Evolutionary conservation across 2,797 vertebrate genomes (phyloP), one percentile per base, ranked within the genome.

Genomic region (Perdix hodgsoniae): DNA sequence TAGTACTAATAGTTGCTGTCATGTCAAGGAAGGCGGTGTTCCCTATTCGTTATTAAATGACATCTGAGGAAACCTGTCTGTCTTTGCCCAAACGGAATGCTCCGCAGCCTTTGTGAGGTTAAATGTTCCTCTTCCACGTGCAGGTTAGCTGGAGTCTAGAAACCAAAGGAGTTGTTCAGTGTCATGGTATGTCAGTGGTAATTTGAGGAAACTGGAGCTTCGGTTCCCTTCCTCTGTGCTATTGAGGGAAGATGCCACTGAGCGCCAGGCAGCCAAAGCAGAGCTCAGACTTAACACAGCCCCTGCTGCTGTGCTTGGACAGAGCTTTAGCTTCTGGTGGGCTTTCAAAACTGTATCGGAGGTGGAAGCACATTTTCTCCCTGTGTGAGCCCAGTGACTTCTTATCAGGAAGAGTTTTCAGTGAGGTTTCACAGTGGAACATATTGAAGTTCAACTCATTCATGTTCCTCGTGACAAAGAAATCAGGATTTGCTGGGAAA

Each of bases 291-390:
- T 1, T 22, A 47, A 1, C 37, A 49, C 44, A 59, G 5, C 18
- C 73, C 4, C 49, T 0, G 0, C 9, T 52, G 66, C 35, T 83
- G n/a, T 0, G 0, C 35, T 16, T 23, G 8, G 29, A 11, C 50
- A 14, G 15, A 61, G 64, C 49, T 57, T 24, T 29, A 59, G 49
- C 29, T 42, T 71, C 49, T 63, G 29, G 14, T 29, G 11, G 7
- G 29, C 1, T 22, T 81, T 81, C 70, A 86, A 65, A 21, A 6
- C 47, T 54, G 6, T 5, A 4, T 1, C 21, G 66, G 47, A 10
- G 0, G 0, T 29, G 26, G 85, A 81, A 84, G 18, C 14, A 39
- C 50, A 74, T 26, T 15, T 35, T 89, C 72, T 45, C 26, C 7
- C 23, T 79, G 21, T 18, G 40, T 47, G 35, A 65, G 31, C 14